Base-by-base conservation (phyloP, 2,888 invertebrate genomes). In the Cerceris rybyensis region DNA sequence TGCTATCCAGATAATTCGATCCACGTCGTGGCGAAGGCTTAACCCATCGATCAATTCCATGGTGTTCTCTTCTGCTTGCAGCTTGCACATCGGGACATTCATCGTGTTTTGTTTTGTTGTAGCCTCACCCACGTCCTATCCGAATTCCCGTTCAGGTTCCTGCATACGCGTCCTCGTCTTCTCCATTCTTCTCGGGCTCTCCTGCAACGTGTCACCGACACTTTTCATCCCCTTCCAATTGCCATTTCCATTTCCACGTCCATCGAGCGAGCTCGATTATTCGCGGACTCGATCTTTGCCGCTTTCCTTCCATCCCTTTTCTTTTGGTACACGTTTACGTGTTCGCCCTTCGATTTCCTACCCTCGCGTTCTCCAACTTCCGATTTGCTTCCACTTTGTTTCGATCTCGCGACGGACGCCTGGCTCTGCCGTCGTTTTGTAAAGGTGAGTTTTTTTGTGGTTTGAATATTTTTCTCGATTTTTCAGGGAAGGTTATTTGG, bases 31-130 rank as follows among this genome's bases (percentile, higher is more conserved):
- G 65, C 66, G 64, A 75, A 83, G 84, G 87, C 88, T 88, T 87
- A 87, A 28, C 28, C 83, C 78, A 84, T 83, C 78, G 71, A 81
- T 81, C 75, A 28, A 28, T 28, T 77, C 64, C 57, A 52, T 79
- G 76, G 72, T 84, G 83, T 87, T 87, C 28, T 28, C 84, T 86
- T 89, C 70, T 90, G 85, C 81, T 92, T 90, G 69, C 92, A 92
- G 92, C 92, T 92, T 92, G 92, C 91, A 92, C 92, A 91, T 90
- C 92, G 88, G 92, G 92, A 92, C 92, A 92, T 92, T 91, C 92
- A 90, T 92, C 92, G 91, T 92, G 92, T 91, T 92, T 92, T 90
- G 91, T 92, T 91, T 92, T 92, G 88, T 92, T 92, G 91, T 92
- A 92, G 91, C 92, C 87, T 87, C 83, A 83, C 78, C 87, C 81